Base-by-base conservation (phyloP, 2,797 vertebrate genomes). In the Strix occidentalis region DNA sequence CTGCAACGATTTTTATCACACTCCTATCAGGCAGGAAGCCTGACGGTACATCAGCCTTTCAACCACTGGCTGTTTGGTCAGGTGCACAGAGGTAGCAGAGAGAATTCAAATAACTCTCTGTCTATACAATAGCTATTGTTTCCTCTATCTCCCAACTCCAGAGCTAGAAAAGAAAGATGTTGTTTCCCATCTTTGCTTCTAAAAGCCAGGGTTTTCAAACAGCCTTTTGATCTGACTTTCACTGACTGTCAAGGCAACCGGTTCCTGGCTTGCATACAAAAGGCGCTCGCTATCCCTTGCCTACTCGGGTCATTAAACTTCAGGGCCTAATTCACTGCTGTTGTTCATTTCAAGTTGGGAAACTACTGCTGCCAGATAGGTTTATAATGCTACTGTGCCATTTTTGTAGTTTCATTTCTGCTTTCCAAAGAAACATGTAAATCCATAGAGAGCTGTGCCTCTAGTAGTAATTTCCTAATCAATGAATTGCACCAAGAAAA, bases 191-290 rank as follows among this genome's bases (percentile, higher is more conserved):
- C 61, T 95, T 96, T 76, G 31, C 50, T 81, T 94, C 84, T 66
- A 89, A 87, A 92, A 90, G 54, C 29, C 41, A 26, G 14, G 35
- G 28, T 78, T 97, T 97, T 93, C 82, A 91, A 91, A 92, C 18
- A 72, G 64, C 71, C 57, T 82, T 96, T 97, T 96, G 90, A 93
- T 96, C 72, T 95, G 86, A 63, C 70, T 87, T 81, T 80, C 89
- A 69, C 46, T 43, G 64, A 93, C 56, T 64, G 75, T 60, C 86
- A 87, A 78, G 90, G 94, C 63, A 93, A 89, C 71, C 11, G 8
- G 57, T 26, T 70, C 78, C 92, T 57, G 68, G 57, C 87, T 83
- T 87, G 89, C 86, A 63, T 45, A 65, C 84, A 94, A 95, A 93
- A 64, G 68, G n/a, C 5, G 0, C 46, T 84, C 0, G 0, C 39